Percentiles rank a stretch among this genome's conserved stretches.
Conservation (phyloP, 2,888 invertebrate species). For the Ochropleura leucogaster region DNA sequence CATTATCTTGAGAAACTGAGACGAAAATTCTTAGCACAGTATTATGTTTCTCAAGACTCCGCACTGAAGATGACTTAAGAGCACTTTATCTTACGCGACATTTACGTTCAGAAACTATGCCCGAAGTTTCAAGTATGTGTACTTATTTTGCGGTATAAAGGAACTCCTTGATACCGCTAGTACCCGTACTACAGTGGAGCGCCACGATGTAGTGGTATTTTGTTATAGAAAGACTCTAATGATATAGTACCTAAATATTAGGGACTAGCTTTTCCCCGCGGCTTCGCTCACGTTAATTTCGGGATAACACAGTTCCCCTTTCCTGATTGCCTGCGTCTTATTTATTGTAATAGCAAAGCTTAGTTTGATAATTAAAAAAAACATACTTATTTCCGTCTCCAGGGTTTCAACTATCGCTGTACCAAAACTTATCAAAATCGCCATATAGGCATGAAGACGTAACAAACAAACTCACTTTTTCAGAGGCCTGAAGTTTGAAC, state of each 20-base stretch:
- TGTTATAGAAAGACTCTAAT: not conserved
- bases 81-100: conserved; percentile 50
- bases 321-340: too few species aligned
- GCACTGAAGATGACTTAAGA: conserved; percentile 49
- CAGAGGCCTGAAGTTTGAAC: not conserved
- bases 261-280: too few species aligned
- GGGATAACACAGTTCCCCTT: too few species aligned
- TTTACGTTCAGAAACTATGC: conserved; percentile 54
- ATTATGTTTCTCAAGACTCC: conserved; percentile 34
- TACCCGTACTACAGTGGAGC: not conserved
- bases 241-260: not conserved
- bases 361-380: too few species aligned
- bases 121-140: conserved; percentile 46
- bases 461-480: not conserved
- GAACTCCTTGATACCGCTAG: not conserved
- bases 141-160: conserved; percentile 21
- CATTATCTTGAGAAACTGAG: conserved; percentile 28
- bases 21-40: conserved; percentile 35
- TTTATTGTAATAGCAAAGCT: too few species aligned
- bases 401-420: too few species aligned
- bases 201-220: conserved; percentile 1
- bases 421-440: too few species aligned
- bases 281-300: too few species aligned
- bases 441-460: too few species aligned
- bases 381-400: too few species aligned